Conservation (phyloP, 2,888 invertebrate species). For the Pristionchus maxplancki region DNA sequence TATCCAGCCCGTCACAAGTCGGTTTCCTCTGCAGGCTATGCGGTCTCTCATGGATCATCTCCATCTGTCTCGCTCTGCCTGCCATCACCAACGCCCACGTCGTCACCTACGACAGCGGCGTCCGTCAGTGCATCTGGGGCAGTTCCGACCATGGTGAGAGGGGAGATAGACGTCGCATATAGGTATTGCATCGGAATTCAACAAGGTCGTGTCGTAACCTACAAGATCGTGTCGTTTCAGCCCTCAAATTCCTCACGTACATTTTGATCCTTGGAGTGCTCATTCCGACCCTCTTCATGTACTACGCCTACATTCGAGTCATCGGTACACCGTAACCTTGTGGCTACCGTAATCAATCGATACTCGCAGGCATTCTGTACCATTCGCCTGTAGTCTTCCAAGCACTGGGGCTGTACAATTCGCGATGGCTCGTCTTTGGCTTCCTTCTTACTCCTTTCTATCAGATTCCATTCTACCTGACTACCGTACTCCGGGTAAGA, state of each 20-base stretch:
- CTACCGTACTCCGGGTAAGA: constrained; percentile 65
- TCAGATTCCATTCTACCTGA: constrained; percentile 73
- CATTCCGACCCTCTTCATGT: constrained; percentile 71
- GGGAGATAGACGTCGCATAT: not conserved
- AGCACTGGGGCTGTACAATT: constrained; percentile 75
- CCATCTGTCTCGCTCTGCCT: constrained; percentile 74
- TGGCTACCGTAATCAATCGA: not conserved
- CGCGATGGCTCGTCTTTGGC: constrained; percentile 75
- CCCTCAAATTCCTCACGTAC: constrained; percentile 77
- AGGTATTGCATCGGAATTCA: not conserved
- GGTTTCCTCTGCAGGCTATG: constrained; percentile 61
- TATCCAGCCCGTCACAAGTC: not conserved
- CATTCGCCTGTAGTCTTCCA: constrained; percentile 77
- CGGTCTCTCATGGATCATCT: constrained; percentile 75
- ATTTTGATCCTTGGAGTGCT: constrained; percentile 76
- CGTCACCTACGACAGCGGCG: constrained; percentile 72
- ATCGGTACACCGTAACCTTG: constrained; percentile 57
- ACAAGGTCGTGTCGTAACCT: not conserved
- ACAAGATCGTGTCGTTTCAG: constrained; percentile 53
- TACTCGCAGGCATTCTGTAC: constrained; percentile 69
- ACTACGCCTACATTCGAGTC: constrained; percentile 76
- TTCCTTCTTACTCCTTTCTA: constrained; percentile 75
- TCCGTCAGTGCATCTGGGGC: constrained; percentile 73
- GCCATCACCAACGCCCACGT: constrained; percentile 76
- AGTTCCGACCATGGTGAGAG: constrained; percentile 65